These are phyloP conservation scores for Tragelaphus imberbis DNA, from an alignment of 2,113 vertebrate genomes.

Conservation along the genomic window DNA sequence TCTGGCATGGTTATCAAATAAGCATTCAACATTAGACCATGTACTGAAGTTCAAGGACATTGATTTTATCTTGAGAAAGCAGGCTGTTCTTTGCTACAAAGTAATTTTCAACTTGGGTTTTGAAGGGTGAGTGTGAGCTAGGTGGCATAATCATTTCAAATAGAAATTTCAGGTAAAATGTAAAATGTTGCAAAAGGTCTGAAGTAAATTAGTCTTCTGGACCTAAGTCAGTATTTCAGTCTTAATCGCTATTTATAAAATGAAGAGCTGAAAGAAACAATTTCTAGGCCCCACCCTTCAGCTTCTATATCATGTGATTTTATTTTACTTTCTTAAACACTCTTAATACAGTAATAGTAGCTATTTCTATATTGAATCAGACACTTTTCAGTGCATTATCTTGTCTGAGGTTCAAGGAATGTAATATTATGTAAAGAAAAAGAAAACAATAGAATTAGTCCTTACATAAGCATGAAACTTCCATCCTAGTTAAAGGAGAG, in stretches of 20 bases:
- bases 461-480: neutral
- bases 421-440: neutral
- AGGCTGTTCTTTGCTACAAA: neutral
- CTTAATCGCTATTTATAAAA: neutral
- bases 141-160: neutral
- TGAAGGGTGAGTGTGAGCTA: neutral
- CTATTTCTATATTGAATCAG: neutral
- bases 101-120: neutral
- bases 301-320: neutral
- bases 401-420: neutral
- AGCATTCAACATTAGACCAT: neutral
- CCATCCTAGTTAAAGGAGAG: neutral
- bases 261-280: neutral
- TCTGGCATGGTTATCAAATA: neutral
- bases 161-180: neutral
- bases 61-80: neutral
- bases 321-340: neutral
- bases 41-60: neutral
- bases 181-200: neutral
- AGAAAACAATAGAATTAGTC: neutral
- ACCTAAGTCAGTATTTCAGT: neutral
- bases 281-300: neutral
- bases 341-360: neutral
- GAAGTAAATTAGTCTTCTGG: neutral
- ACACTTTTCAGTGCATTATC: neutral